Evolutionary conservation across 2,113 vertebrate genomes (phyloP).

Genomic region (Acanthisitta chloris): DNA sequence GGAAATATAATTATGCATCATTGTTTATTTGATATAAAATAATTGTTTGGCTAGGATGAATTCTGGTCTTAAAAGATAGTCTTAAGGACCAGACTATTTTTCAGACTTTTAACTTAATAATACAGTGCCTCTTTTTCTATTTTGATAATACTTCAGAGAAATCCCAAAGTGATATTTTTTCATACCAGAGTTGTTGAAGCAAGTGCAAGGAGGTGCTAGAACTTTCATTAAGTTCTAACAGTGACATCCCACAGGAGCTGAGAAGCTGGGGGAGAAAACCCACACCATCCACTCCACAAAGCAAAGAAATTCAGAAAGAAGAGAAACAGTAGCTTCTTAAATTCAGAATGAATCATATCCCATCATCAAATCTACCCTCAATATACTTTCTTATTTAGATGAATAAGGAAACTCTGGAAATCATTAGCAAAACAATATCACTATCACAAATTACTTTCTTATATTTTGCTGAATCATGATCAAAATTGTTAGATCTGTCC

Average conservation of each 20-base stretch:
- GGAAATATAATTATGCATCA: not conserved
- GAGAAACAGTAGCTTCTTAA: not conserved
- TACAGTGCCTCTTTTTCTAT: not conserved
- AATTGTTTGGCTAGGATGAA: not conserved
- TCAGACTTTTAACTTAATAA: not conserved
- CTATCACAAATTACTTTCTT: not conserved
- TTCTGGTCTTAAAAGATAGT: not conserved
- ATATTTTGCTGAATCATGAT: not conserved
- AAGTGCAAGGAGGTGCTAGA: not conserved
- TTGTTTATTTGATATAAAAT: not conserved
- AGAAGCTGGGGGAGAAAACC: fast-evolving
- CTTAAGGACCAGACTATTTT: not conserved
- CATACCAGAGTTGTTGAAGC: not conserved
- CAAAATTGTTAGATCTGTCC: not conserved
- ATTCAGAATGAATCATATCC: not conserved
- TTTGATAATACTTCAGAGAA: not conserved
- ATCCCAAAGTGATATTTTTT: not conserved
- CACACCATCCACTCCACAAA: not conserved
- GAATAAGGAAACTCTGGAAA: not conserved
- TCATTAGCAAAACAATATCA: not conserved
- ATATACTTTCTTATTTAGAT: not conserved
- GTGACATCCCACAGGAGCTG: not conserved
- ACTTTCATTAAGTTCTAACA: slow-evolving; percentile 32
- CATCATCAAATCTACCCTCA: not conserved
- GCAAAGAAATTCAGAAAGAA: not conserved